These are phyloP conservation scores for Plectropomus leopardus DNA, from an alignment of 2,113 vertebrate genomes.

Conservation along the genomic window DNA sequence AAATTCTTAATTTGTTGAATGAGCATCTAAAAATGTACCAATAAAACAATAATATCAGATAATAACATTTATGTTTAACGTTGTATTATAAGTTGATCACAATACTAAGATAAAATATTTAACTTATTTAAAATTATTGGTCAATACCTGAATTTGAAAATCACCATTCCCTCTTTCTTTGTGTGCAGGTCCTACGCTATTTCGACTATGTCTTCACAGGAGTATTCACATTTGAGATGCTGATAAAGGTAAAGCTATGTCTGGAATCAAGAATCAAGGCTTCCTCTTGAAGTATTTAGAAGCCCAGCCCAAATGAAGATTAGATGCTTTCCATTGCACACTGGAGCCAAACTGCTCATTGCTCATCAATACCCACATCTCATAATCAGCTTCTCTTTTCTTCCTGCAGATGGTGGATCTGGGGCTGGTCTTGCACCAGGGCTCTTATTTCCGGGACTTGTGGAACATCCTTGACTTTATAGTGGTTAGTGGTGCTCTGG, in stretches of 20 bases:
- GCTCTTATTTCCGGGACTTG: constrained; percentile 95
- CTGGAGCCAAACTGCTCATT: background rate
- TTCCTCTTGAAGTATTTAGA: background rate
- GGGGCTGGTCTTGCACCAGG: constrained; percentile 95
- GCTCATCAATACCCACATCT: background rate
- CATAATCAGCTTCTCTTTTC: background rate
- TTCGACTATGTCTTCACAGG: constrained; percentile 97
- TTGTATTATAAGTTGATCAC: too few species aligned
- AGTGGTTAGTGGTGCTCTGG: constrained; percentile 97
- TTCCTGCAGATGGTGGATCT: constrained; percentile 92
- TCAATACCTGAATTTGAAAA: background rate
- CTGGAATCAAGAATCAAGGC: background rate
- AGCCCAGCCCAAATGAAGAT: background rate
- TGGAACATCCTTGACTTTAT: constrained; percentile 99
- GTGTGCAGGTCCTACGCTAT: constrained; percentile 90
- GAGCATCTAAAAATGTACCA: background rate
- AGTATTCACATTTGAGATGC: constrained; percentile 97
- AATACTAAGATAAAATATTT: too few species aligned
- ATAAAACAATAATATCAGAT: background rate
- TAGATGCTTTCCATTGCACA: background rate
- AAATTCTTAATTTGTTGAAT: background rate
- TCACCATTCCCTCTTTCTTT: constrained; percentile 23
- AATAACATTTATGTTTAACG: background rate
- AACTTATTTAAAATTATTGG: background rate
- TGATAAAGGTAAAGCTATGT: constrained; percentile 89